These are phyloP conservation scores for Xanthostigma xanthostigma DNA, from an alignment of 2,888 invertebrate genomes.

Conservation along the genomic window DNA sequence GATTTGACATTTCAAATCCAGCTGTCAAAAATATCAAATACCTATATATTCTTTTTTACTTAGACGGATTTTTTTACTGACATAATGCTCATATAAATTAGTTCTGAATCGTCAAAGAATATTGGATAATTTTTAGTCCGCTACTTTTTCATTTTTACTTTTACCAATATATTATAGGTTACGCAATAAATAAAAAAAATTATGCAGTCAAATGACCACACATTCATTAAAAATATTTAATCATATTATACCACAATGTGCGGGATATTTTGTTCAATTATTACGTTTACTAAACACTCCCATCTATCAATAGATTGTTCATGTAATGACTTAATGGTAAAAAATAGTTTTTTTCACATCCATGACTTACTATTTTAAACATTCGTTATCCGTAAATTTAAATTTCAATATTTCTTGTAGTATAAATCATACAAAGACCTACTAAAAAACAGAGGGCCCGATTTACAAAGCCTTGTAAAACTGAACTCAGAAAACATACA, in stretches of 20 bases:
- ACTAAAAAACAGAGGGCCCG: constrained; percentile 42
- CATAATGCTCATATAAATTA: no score
- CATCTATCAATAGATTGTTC: neutral
- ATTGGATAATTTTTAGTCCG: no score
- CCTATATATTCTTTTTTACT: no score
- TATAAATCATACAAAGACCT: constrained; percentile 27
- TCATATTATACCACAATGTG: constrained; percentile 27
- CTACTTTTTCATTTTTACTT: no score
- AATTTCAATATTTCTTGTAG: constrained; percentile 20
- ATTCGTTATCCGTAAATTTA: neutral
- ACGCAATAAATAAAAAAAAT: no score
- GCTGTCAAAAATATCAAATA: no score
- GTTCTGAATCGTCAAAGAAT: no score
- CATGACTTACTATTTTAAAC: constrained; percentile 3
- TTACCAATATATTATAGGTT: no score
- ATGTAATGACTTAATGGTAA: neutral
- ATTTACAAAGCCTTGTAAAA: constrained; percentile 21
- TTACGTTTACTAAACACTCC: constrained; percentile 11
- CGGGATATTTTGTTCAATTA: constrained; percentile 37
- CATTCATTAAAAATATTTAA: no score
- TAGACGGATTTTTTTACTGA: no score
- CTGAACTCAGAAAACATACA: constrained; percentile 12
- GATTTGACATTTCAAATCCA: no score
- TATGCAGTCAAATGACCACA: no score
- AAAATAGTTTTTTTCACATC: constrained; percentile 1